Evolutionary conservation across 2,888 invertebrate genomes (phyloP), one percentile per base, ranked within the genome.

Genomic region (Apamea epomidion): DNA sequence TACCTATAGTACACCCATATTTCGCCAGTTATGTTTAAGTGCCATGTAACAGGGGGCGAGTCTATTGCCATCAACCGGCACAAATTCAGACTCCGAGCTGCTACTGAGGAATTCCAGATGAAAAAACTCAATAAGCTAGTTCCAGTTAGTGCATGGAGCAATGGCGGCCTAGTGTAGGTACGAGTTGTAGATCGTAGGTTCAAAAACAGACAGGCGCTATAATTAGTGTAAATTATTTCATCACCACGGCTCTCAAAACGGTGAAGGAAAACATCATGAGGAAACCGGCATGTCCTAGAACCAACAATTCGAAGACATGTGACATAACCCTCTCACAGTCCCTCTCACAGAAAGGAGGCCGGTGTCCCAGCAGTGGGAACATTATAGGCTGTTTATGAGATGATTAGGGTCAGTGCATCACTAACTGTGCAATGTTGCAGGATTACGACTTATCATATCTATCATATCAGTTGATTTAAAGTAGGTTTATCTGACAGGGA

Each of bases 401-500:
- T 18, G 51, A 48, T 48, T 5, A 51, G 16, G 4, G 62, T 29
- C 2, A 76, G n/a, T 29, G 25, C 37, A 45, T 16, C 51, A n/a
- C n/a, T 16, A n/a, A 32, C 45, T 58, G n/a, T 80, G 60, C 51
- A 82, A 7, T 62, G 32, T n/a, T 37, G 37, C 37, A 37, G 37
- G 37, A 37, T 37, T 37, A 37, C 45, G n/a, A 21, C 6, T 71
- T 67, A 83, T 81, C 70, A 16, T 16, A 32, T 2, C 51, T 32
- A 64, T 18, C n/a, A 37, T 48, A 81, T n/a, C 70, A 67, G 65
- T 45, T 67, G 65, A 80, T 80, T 60, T 21, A 42, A 18, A 70
- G 51, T 70, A 79, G 58, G 32, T 79, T 79, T 84, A 82, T 80
- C 51, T 45, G 60, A 7, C 67, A 29, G 1, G 81, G 70, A 84